Conservation (phyloP, 2,888 invertebrate genomes). For the Cheilosia pagana region DNA sequence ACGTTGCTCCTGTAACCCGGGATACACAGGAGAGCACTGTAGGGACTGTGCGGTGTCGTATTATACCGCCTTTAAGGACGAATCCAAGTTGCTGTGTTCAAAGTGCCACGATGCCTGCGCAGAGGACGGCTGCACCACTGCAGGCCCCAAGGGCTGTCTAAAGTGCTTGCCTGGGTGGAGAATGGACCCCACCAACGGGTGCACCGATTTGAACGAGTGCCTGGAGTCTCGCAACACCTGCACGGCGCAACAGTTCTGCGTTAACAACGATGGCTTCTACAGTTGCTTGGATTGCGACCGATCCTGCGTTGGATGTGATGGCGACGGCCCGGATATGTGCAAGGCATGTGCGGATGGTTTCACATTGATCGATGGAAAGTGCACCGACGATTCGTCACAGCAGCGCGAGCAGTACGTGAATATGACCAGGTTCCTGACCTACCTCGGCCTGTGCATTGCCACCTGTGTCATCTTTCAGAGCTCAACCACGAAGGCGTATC, state of each 20-base stretch:
- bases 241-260: slow-evolving; percentile 90
- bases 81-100: slow-evolving; percentile 89
- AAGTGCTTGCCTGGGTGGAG: slow-evolving; percentile 89
- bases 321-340: slow-evolving; percentile 97
- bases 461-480: slow-evolving; percentile 94
- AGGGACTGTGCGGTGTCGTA: slow-evolving; percentile 90
- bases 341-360: slow-evolving; percentile 90
- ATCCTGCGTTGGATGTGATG: slow-evolving; percentile 92
- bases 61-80: slow-evolving; percentile 90
- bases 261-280: slow-evolving; percentile 94
- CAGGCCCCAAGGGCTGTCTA: slow-evolving; percentile 87
- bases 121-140: slow-evolving; percentile 89
- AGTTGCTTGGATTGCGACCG: slow-evolving; percentile 91
- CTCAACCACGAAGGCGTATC: slow-evolving; percentile 89
- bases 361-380: slow-evolving; percentile 89
- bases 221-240: slow-evolving; percentile 85
- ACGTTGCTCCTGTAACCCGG: slow-evolving; percentile 92
- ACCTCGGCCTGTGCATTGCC: slow-evolving; percentile 92
- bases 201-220: slow-evolving; percentile 94
- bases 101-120: slow-evolving; percentile 91
- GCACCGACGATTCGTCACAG: slow-evolving; percentile 85
- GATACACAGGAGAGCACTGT: slow-evolving; percentile 92
- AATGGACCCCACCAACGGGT: slow-evolving; percentile 90
- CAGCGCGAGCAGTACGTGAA: slow-evolving; percentile 86
- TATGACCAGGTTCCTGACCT: slow-evolving; percentile 91